Percentiles rank a stretch among this genome's conserved stretches.
phyloP scores from a whole-genome alignment of 2,113 vertebrate genomes.

The Cinclus mexicanus region DNA sequence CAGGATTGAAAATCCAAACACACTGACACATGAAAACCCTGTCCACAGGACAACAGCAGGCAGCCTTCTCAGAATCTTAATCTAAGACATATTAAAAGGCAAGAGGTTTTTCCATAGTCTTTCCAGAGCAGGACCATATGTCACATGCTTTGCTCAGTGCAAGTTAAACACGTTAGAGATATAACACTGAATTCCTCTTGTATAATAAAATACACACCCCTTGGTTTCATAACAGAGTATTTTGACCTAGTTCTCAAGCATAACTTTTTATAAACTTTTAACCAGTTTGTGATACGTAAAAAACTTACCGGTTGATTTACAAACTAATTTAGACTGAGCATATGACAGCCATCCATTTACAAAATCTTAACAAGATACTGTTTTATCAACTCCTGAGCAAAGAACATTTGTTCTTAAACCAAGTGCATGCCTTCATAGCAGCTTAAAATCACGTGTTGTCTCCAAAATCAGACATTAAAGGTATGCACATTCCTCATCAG shows the following conservation, averaged over 20 bases:
- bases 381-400: neutral
- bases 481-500: neutral
- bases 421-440: neutral
- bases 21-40: rapidly evolving
- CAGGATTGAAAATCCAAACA: neutral
- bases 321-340: neutral
- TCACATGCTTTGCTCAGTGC: neutral
- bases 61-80: neutral
- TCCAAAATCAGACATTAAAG: neutral
- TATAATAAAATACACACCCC: neutral
- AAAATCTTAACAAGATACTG: neutral
- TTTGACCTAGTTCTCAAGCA: neutral
- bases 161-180: neutral
- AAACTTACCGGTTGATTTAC: neutral
- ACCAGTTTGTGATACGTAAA: neutral
- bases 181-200: neutral
- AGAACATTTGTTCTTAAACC: neutral
- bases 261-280: neutral
- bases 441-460: neutral
- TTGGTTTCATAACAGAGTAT: neutral
- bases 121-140: neutral
- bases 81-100: neutral
- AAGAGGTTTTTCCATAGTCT: neutral
- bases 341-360: neutral
- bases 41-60: neutral